Conservation (phyloP, 2,888 invertebrate genomes). For the Chouioia cunea region DNA sequence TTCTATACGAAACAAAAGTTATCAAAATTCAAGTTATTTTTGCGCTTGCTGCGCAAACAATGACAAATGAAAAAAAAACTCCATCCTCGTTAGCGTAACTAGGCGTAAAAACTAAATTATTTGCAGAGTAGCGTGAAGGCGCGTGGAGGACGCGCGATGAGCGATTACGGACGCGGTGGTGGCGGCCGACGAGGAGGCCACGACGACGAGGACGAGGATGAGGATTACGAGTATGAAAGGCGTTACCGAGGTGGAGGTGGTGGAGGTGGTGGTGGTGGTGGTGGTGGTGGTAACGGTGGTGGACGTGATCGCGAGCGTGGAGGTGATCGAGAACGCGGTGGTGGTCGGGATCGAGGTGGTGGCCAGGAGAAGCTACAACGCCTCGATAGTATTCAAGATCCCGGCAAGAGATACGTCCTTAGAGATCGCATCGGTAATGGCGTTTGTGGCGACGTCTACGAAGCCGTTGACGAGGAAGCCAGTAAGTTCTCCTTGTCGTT, state of each 20-base stretch:
- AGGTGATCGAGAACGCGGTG: slow-evolving; percentile 50
- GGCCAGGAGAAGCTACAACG: slow-evolving; percentile 53
- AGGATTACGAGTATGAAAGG: background rate
- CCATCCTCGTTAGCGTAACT: too few relatives aligned
- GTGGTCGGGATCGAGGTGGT: slow-evolving; percentile 42
- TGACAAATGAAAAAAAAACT: too few relatives aligned
- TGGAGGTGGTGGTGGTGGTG: slow-evolving; percentile 21
- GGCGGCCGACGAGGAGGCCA: slow-evolving; percentile 42
- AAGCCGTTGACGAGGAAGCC: slow-evolving; percentile 78
- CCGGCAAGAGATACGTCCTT: slow-evolving; percentile 81
- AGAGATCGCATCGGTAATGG: slow-evolving; percentile 79
- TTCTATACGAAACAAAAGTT: background rate
- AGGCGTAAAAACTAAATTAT: too few relatives aligned
- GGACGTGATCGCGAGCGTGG: slow-evolving; percentile 44
- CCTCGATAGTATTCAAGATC: slow-evolving; percentile 80
- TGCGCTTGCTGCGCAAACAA: too few relatives aligned
- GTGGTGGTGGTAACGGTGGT: slow-evolving; percentile 25
- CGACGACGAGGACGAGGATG: background rate
- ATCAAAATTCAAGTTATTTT: too few relatives aligned
- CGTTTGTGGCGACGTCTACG: slow-evolving; percentile 82
- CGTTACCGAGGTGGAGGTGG: background rate
- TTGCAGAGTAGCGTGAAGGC: too few relatives aligned
- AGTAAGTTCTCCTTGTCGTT: slow-evolving; percentile 67
- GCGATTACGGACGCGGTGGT: slow-evolving; percentile 51
- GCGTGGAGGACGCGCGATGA: too few relatives aligned